Evolutionary conservation across 2,888 invertebrate genomes (phyloP), one percentile per base, ranked within the genome.

Genomic region (Cataglyphis altisquamis): DNA sequence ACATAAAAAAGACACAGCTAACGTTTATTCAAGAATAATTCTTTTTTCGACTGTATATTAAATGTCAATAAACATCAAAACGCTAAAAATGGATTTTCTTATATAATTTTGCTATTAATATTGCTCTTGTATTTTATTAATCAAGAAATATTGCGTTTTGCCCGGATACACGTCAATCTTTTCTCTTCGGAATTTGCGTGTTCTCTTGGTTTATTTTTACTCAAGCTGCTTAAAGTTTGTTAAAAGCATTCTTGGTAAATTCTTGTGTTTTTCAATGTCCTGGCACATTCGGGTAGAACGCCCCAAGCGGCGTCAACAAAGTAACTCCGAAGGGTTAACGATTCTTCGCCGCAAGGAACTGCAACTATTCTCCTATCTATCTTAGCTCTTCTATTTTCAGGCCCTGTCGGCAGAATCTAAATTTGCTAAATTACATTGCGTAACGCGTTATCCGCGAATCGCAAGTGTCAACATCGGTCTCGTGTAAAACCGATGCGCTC

Each of bases 381-480:
- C 67, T 36, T 9, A 55, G 36, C 41, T 32, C 21, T 15, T 60
- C 48, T 21, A 6, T 72, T 70, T 83, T 64, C 66, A 64, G 36
- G 60, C 62, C 60, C 6, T 52, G 67, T 36, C 67, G 66, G 32
- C 52, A 60, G 62, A 41, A 15, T 77, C 21, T 18, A 66, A 77
- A 77, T 82, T 75, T 55, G 67, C 25, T 25, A 36, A 75, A 67
- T 48, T 52, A 70, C 32, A 21, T 39, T 68, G 45, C 62, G 72
- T 73, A 81, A 78, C 72, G 64, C 41, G 80, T 70, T 77, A 72
- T 74, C 67, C 81, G 45, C 57, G 63, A 74, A 81, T 86, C 85
- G 83, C 85, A 88, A 83, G 73, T 86, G 87, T 87, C 84, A 63
- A 68, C 82, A 85, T 89, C 85, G 89, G 89, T 90, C 86, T 85